These are phyloP conservation scores for Timandra comae DNA, from an alignment of 2,888 invertebrate species.

Conservation along the genomic window DNA sequence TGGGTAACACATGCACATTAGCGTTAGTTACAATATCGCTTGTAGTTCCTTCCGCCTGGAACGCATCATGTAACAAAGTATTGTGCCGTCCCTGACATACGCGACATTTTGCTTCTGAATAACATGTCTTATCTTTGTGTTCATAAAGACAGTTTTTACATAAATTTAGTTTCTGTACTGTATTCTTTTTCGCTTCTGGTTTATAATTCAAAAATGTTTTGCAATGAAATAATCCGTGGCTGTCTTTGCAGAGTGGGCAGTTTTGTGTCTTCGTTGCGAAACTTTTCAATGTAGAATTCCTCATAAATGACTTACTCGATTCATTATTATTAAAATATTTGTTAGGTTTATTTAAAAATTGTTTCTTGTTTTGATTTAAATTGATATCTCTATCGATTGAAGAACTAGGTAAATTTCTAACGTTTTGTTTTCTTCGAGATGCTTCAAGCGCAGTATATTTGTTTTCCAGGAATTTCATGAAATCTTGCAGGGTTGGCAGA, in stretches of 20 bases:
- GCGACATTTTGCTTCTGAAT: background rate
- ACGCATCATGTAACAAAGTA: background rate
- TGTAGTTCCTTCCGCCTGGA: too few species aligned
- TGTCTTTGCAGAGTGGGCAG: slow-evolving; percentile 6
- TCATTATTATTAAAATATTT: too few species aligned
- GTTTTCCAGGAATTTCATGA: slow-evolving; percentile 1
- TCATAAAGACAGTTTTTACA: background rate
- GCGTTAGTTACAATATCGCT: background rate
- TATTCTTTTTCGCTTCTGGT: background rate
- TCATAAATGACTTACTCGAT: too few species aligned
- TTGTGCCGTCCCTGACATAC: background rate
- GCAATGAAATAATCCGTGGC: background rate
- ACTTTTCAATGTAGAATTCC: too few species aligned
- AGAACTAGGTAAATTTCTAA: too few species aligned
- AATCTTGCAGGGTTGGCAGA: background rate
- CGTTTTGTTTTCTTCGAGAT: background rate
- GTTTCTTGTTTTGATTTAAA: too few species aligned
- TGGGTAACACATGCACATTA: background rate
- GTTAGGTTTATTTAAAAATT: too few species aligned
- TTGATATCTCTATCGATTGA: too few species aligned
- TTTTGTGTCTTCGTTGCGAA: too few species aligned
- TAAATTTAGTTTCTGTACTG: background rate
- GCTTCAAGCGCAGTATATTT: slow-evolving; percentile 1
- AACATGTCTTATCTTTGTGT: background rate
- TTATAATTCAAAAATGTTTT: background rate